Conservation (phyloP, 1,140 invertebrate genomes). For the Copidosoma floridanum region DNA sequence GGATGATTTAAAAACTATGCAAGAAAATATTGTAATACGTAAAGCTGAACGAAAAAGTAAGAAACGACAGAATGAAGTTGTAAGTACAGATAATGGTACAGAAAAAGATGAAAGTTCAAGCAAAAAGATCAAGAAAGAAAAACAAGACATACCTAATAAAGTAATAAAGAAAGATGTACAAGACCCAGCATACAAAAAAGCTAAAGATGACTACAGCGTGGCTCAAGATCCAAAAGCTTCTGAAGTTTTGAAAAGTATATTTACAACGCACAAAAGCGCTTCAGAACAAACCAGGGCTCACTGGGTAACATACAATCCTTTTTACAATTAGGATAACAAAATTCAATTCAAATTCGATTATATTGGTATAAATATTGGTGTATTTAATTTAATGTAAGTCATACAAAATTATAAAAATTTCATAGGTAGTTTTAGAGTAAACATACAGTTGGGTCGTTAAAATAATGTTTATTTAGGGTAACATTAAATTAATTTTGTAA, state of each 20-base stretch:
- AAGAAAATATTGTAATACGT: slow-evolving; percentile 64
- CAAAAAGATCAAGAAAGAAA: slow-evolving; percentile 47
- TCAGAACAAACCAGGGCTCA: slow-evolving; percentile 85
- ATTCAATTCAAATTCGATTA: too few species aligned
- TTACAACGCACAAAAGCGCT: slow-evolving; percentile 85
- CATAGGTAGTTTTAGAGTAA: too few species aligned
- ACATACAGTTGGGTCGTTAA: too few species aligned
- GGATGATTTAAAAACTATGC: slow-evolving; percentile 72
- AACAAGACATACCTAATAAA: slow-evolving; percentile 27
- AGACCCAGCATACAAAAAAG: slow-evolving; percentile 73
- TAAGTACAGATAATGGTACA: slow-evolving; percentile 16
- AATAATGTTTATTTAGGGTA: too few species aligned
- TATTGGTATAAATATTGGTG: too few species aligned
- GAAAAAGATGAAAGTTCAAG: slow-evolving; percentile 32
- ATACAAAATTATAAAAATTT: too few species aligned
- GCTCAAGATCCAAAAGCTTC: slow-evolving; percentile 89
- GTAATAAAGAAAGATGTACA: slow-evolving; percentile 46
- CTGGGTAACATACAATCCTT: slow-evolving; percentile 97
- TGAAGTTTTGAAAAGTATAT: slow-evolving; percentile 92
- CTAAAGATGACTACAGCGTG: slow-evolving; percentile 77
- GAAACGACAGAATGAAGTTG: slow-evolving; percentile 57
- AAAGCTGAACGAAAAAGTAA: slow-evolving; percentile 70
- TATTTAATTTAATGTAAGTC: too few species aligned
- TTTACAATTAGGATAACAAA: slow-evolving; percentile 74
- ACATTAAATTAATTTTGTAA: slow-evolving; percentile 1